These are phyloP conservation scores for Caenorhabditis elegans DNA, from an alignment of 1,140 invertebrate species.

Conservation along the genomic window DNA sequence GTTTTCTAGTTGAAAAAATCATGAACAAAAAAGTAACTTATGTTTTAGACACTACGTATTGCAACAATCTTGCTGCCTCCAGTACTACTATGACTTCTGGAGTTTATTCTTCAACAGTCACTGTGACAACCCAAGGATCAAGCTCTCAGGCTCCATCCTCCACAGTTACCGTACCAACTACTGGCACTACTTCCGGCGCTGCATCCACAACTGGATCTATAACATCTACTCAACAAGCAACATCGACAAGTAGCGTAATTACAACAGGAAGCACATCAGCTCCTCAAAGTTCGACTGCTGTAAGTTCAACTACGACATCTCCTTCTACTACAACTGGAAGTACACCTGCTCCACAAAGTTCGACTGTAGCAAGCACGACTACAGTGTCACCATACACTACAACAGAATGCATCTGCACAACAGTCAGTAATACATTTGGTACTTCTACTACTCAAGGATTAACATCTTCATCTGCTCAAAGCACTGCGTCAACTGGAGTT, in stretches of 20 bases:
- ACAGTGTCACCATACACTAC: no score
- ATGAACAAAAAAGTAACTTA: no score
- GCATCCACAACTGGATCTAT: no score
- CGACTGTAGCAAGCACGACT: no score
- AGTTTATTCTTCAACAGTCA: background rate
- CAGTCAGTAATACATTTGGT: no score
- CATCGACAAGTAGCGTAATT: background rate
- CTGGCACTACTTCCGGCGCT: background rate
- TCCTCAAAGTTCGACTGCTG: no score
- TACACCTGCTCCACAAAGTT: no score
- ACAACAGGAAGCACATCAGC: background rate
- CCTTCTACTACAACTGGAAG: background rate
- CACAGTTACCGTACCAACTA: background rate
- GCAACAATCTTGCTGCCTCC: background rate
- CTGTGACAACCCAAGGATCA: background rate
- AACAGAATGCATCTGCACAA: no score
- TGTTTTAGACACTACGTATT: no score
- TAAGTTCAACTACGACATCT: no score
- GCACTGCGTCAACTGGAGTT: no score
- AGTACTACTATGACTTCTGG: background rate
- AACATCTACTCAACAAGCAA: background rate
- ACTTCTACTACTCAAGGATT: background rate
- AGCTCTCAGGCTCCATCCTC: no score
- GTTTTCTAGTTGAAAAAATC: background rate
- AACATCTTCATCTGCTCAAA: background rate